Evolutionary conservation across 2,888 invertebrate genomes (phyloP).

Genomic region (Athalia circularis): DNA sequence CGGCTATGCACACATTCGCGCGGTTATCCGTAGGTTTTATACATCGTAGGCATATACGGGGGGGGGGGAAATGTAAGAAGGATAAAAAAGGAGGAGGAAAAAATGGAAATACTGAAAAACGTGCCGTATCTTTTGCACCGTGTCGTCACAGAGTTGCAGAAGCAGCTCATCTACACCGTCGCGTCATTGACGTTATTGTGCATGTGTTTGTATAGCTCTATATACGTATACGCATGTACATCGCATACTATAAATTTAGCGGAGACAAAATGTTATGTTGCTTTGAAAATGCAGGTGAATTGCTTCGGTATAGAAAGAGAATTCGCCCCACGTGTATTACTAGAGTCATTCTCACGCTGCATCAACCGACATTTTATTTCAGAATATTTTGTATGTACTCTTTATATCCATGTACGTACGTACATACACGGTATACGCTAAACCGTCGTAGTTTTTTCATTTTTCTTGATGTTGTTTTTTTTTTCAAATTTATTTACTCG

Average conservation of each 20-base stretch:
- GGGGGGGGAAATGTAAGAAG: not conserved
- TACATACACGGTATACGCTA: too few relatives aligned
- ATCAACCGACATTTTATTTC: too few relatives aligned
- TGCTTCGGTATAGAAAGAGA: too few relatives aligned
- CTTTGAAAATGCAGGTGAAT: too few relatives aligned
- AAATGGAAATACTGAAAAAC: not conserved
- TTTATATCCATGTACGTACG: too few relatives aligned
- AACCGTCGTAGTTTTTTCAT: not conserved
- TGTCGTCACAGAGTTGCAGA: not conserved
- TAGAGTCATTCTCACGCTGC: too few relatives aligned
- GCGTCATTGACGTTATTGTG: not conserved
- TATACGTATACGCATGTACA: too few relatives aligned
- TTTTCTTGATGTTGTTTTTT: conserved; percentile 17
- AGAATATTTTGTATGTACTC: not conserved
- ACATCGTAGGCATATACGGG: not conserved
- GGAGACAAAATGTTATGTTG: too few relatives aligned
- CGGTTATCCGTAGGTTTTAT: not conserved
- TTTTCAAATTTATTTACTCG: not conserved
- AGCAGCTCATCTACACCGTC: conserved; percentile 6
- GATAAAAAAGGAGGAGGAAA: not conserved
- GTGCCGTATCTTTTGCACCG: conserved; percentile 15
- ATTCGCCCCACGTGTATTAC: too few relatives aligned
- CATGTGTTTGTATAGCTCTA: too few relatives aligned
- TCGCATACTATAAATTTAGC: too few relatives aligned
- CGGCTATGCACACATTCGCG: too few relatives aligned